Evolutionary conservation across 2,888 invertebrate genomes (phyloP).

Genomic region (Megalurothrips usitatus): DNA sequence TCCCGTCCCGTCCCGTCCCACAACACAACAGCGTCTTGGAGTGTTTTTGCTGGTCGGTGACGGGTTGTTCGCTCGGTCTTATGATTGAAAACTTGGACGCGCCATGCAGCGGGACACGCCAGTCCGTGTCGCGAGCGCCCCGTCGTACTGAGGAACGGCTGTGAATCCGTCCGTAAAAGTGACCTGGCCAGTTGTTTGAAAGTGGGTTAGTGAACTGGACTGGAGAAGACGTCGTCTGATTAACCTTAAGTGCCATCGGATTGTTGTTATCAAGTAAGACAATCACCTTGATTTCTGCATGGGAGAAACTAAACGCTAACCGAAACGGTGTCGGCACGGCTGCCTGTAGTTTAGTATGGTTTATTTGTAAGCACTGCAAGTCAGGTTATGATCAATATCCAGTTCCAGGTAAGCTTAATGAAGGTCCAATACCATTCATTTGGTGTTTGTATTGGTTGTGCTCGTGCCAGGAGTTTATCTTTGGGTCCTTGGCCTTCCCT

Average conservation of each 20-base stretch:
- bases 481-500: not conserved
- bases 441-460: not conserved
- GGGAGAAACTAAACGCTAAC: not conserved
- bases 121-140: no score
- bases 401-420: not conserved
- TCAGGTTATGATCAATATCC: not conserved
- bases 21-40: no score
- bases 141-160: no score
- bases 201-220: constrained; percentile 15
- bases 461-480: not conserved
- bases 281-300: not conserved
- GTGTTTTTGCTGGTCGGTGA: no score
- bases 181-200: not conserved
- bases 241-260: constrained; percentile 7
- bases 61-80: no score
- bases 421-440: not conserved
- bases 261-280: constrained; percentile 9
- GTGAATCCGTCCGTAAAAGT: no score
- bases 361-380: not conserved
- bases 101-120: no score
- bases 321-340: not conserved
- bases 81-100: no score
- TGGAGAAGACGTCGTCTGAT: not conserved
- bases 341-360: not conserved
- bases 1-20: no score